A percentile compares a stretch with the other conserved stretches of the same genome.
These are phyloP conservation scores for Oryzias curvinotus DNA, from an alignment of 2,113 vertebrate species.

Conservation along the genomic window DNA sequence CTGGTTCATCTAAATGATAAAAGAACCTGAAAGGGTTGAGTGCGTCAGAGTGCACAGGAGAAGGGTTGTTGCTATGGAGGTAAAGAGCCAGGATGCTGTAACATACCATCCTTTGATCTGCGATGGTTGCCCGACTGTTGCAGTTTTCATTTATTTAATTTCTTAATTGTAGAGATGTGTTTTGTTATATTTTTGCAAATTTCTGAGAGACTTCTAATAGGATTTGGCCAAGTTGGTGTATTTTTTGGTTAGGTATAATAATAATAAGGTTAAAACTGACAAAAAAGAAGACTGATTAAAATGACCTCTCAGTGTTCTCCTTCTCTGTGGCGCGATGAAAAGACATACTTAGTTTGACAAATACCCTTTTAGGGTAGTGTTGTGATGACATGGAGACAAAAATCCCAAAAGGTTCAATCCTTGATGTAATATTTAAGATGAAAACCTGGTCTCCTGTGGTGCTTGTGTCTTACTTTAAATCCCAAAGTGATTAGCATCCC, in stretches of 20 bases:
- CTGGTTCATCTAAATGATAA: conserved; percentile 78
- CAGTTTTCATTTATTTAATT: conserved; percentile 20
- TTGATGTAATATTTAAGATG: conserved; percentile 27
- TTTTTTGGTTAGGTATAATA: not conserved
- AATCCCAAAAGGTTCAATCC: conserved; percentile 7
- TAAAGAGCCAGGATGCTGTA: conserved; percentile 40
- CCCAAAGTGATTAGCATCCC: conserved; percentile 54
- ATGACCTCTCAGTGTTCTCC: too few relatives aligned
- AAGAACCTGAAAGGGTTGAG: conserved; percentile 57
- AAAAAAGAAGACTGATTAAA: too few relatives aligned
- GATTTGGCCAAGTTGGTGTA: not conserved
- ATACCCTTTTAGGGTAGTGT: too few relatives aligned
- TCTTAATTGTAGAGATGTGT: not conserved
- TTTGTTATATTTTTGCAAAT: not conserved
- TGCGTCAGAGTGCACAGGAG: conserved; percentile 60
- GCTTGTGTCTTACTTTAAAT: conserved; percentile 45
- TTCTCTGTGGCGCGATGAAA: too few relatives aligned
- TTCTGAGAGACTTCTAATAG: not conserved
- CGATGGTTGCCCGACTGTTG: conserved; percentile 35
- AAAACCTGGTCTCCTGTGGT: conserved; percentile 13
- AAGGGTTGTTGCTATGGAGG: conserved; percentile 74
- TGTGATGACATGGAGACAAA: not conserved
- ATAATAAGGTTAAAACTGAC: not conserved
- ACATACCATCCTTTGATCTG: conserved; percentile 50
- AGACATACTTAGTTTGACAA: too few relatives aligned